Conservation (phyloP, 2,888 invertebrate genomes). For the Monoplex corrugatus region DNA sequence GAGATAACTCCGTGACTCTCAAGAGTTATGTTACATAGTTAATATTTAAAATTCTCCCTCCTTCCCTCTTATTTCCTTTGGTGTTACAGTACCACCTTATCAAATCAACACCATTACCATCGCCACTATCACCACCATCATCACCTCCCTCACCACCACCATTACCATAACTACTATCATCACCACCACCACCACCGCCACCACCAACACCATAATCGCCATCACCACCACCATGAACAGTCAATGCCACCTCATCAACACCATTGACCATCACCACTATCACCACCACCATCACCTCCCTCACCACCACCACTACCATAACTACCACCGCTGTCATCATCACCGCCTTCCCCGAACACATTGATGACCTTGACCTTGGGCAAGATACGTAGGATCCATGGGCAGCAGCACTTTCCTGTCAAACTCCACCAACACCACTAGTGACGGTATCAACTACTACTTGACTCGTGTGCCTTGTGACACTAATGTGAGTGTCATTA, state of each 20-base stretch:
- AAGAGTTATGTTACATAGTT: too few species aligned
- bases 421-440: conserved; percentile 67
- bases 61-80: too few species aligned
- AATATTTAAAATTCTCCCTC: too few species aligned
- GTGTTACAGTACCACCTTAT: too few species aligned
- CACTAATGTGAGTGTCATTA: conserved; percentile 63
- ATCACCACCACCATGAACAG: too few species aligned
- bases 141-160: too few species aligned
- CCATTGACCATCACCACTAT: background rate
- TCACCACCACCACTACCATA: background rate
- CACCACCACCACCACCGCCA: too few species aligned
- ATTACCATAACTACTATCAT: too few species aligned
- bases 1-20: too few species aligned
- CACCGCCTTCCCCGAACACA: background rate
- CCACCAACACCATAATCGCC: background rate
- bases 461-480: conserved; percentile 70
- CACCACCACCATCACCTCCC: background rate
- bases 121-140: background rate
- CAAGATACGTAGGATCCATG: conserved; percentile 73
- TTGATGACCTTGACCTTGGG: conserved; percentile 44
- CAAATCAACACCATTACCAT: too few species aligned
- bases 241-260: too few species aligned
- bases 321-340: background rate
- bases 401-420: conserved; percentile 70
- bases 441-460: conserved; percentile 58